phyloP scores from a whole-genome alignment of 2,888 invertebrate species.

The Hydraecia micacea region DNA sequence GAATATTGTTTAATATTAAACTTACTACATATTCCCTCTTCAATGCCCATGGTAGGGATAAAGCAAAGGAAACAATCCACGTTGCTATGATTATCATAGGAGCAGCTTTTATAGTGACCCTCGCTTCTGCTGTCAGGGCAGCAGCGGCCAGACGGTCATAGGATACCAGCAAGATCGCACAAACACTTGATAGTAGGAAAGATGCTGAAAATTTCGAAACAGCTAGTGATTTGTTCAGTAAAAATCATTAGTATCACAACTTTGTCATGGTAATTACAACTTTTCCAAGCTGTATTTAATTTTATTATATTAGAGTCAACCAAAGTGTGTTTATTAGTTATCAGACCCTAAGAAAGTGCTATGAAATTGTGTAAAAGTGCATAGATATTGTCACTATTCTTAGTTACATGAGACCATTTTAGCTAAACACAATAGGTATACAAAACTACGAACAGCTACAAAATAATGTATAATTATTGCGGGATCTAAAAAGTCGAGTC shows the following conservation, averaged over 20 bases:
- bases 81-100: slow-evolving; percentile 91
- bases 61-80: slow-evolving; percentile 92
- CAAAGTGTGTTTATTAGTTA: no score
- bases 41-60: slow-evolving; percentile 92
- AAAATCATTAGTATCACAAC: not conserved
- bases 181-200: slow-evolving; percentile 93
- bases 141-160: slow-evolving; percentile 96
- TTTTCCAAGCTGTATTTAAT: not conserved
- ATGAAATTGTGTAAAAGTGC: no score
- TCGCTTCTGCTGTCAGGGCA: slow-evolving; percentile 92
- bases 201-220: slow-evolving; percentile 86
- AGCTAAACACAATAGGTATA: not conserved
- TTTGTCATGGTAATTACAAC: not conserved
- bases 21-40: slow-evolving; percentile 91
- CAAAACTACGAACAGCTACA: no score
- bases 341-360: no score
- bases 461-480: not conserved
- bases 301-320: no score
- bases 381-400: no score
- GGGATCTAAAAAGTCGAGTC: no score
- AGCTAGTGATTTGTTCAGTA: not conserved
- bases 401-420: not conserved
- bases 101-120: slow-evolving; percentile 92
- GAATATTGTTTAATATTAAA: not conserved
- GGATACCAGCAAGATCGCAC: slow-evolving; percentile 94